Evolutionary conservation across 2,797 vertebrate species (phyloP).

Genomic region (Triplophysa yarkandensis): DNA sequence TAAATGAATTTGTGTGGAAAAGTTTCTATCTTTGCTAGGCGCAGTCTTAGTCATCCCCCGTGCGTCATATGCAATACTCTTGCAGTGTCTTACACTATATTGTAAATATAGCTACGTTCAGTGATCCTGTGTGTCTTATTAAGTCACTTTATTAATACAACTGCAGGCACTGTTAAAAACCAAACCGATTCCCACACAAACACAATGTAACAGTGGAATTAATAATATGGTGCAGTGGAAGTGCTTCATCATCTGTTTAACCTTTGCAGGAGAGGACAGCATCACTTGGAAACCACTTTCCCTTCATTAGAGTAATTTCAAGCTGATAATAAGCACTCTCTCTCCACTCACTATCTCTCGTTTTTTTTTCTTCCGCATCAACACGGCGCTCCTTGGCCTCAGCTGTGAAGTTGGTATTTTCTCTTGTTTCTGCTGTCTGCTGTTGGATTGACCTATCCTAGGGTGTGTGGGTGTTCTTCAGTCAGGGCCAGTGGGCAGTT

Average conservation of each 20-base stretch:
- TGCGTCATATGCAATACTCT: neutral
- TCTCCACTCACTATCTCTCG: neutral
- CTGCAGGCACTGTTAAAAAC: slow-evolving; percentile 4
- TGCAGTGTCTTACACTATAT: neutral
- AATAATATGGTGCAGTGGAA: slow-evolving; percentile 33
- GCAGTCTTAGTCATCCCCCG: neutral
- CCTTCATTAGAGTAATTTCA: slow-evolving; percentile 34
- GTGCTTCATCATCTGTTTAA: slow-evolving; percentile 37
- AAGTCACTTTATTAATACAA: slow-evolving; percentile 14
- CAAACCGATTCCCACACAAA: slow-evolving; percentile 6
- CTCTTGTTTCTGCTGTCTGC: neutral
- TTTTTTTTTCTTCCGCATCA: slow-evolving; percentile 4
- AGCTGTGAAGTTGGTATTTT: neutral
- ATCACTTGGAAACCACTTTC: slow-evolving; percentile 42
- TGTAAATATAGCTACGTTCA: slow-evolving; percentile 8
- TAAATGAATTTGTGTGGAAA: too few species aligned
- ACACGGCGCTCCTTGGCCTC: slow-evolving; percentile 9
- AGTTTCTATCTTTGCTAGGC: neutral
- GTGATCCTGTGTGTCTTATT: slow-evolving; percentile 4
- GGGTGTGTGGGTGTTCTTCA: neutral
- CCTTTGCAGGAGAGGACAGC: slow-evolving; percentile 35
- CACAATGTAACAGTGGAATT: slow-evolving; percentile 30
- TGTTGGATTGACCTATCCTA: neutral
- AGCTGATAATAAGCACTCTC: slow-evolving; percentile 23
- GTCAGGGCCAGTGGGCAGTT: neutral